Evolutionary conservation across 2,113 vertebrate species (phyloP).

Genomic region (Taxidea taxus): DNA sequence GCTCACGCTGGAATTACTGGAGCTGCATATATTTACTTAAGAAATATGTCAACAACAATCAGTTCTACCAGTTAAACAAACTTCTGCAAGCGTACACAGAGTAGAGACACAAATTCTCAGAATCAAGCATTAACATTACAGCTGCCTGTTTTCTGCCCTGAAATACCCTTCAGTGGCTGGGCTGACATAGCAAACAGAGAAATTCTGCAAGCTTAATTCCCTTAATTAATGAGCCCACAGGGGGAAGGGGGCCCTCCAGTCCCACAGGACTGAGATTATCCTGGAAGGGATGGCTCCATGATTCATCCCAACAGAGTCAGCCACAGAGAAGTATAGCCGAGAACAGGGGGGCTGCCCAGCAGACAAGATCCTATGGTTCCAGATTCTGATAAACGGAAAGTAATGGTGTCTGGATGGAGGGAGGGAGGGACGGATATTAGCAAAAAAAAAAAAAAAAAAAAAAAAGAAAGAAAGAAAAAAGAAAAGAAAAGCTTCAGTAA

Average conservation of each 20-base stretch:
- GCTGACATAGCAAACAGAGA: background rate
- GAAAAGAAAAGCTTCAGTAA: background rate
- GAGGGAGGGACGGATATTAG: background rate
- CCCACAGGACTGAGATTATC: background rate
- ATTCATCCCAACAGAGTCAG: background rate
- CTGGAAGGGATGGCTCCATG: background rate
- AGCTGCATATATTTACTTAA: conserved; percentile 45
- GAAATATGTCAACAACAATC: conserved; percentile 26
- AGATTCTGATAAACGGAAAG: background rate
- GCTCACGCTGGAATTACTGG: background rate
- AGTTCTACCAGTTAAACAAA: conserved; percentile 52
- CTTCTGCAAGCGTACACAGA: conserved; percentile 63
- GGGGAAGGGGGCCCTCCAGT: background rate
- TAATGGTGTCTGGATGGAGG: background rate
- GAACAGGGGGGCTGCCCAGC: background rate
- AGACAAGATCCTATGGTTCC: background rate
- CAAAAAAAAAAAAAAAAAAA: background rate
- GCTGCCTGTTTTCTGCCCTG: background rate
- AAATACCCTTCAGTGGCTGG: conserved; percentile 26
- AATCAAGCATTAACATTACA: background rate
- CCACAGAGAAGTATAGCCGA: accelerated
- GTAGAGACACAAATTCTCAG: conserved; percentile 25
- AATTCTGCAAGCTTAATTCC: background rate
- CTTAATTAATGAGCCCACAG: background rate
- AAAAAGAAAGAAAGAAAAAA: too few relatives aligned